These are phyloP conservation scores for Narcine bancroftii DNA, from an alignment of 2,113 vertebrate genomes.

Conservation along the genomic window DNA sequence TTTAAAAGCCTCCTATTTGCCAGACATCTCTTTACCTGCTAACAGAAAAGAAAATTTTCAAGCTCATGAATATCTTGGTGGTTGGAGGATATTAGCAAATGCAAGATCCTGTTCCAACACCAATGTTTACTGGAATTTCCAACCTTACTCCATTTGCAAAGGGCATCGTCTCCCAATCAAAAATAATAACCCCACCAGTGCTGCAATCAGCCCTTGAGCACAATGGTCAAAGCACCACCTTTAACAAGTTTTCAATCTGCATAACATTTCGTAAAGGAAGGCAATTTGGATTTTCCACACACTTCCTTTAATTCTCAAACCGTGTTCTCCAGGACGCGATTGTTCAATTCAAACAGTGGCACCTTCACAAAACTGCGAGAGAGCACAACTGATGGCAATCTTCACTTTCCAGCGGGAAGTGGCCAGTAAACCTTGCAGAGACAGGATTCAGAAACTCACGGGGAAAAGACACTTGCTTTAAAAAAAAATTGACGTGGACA, in stretches of 20 bases:
- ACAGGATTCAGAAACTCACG: background rate
- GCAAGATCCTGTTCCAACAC: background rate
- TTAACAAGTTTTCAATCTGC: background rate
- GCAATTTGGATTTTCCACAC: background rate
- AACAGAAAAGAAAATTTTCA: too few relatives aligned
- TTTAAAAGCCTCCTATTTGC: too few relatives aligned
- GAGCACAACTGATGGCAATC: background rate
- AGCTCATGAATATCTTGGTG: background rate
- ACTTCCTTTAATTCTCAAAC: background rate
- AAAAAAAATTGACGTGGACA: background rate
- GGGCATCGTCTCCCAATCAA: background rate
- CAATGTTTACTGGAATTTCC: background rate
- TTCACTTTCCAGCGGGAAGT: background rate
- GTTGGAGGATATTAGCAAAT: background rate
- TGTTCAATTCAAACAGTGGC: background rate
- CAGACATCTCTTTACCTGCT: too few relatives aligned
- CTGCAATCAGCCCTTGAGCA: background rate
- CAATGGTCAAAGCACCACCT: background rate
- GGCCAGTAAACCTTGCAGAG: too few relatives aligned
- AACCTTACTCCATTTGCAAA: background rate
- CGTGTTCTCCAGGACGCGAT: background rate
- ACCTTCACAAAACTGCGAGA: background rate
- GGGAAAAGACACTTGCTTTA: background rate
- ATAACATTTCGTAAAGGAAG: background rate
- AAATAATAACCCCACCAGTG: background rate